These are phyloP conservation scores for Alca torda DNA, from an alignment of 2,797 vertebrate species.

Conservation along the genomic window DNA sequence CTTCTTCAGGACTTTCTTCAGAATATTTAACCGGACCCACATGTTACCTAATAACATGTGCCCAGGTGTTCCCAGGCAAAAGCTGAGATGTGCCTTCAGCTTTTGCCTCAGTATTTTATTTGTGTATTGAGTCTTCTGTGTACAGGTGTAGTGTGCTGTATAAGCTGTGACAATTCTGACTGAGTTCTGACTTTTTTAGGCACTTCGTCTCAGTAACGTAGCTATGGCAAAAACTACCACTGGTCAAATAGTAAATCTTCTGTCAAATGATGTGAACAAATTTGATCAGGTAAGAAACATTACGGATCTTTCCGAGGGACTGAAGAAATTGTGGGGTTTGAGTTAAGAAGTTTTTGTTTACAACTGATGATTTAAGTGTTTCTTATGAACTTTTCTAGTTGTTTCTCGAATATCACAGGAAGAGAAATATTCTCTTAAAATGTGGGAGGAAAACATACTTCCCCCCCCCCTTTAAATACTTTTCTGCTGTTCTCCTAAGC, in stretches of 20 bases:
- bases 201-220: constrained; percentile 85
- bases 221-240: constrained; percentile 94
- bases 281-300: constrained; percentile 86
- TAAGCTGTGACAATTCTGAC: background rate
- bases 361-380: background rate
- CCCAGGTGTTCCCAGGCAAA: background rate
- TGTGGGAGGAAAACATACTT: background rate
- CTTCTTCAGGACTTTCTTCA: background rate
- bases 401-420: background rate
- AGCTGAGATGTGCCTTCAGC: background rate
- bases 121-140: background rate
- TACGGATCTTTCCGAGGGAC: background rate
- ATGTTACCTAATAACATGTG: background rate
- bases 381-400: background rate
- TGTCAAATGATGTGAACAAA: constrained; percentile 94
- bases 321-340: background rate
- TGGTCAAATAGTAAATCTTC: constrained; percentile 93
- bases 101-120: background rate
- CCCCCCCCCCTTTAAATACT: background rate
- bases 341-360: background rate
- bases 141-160: background rate
- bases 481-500: background rate
- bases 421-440: background rate
- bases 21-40: background rate
- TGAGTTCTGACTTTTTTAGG: constrained; percentile 72